Evolutionary conservation across 1,140 invertebrate genomes (phyloP), one percentile per base, ranked within the genome.

Genomic region (Campoletis sonorensis): DNA sequence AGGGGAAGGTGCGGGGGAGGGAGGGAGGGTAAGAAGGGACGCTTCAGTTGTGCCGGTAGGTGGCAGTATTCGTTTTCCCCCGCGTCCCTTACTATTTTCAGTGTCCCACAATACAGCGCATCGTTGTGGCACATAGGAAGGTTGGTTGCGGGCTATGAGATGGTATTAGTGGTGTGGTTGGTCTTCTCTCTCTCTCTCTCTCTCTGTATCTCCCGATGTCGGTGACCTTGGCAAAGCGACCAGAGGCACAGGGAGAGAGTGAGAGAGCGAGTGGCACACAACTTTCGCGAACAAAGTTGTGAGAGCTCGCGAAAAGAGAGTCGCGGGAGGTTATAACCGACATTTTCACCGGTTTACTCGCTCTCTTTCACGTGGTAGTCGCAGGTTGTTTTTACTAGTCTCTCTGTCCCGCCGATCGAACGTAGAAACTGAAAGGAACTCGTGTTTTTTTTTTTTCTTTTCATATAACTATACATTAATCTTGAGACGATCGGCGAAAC

Each of bases 401-500:
- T 58, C 18, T 58, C 51, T n/a, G n/a, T 21, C 81, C 64, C 45
- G 78, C 64, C 79, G 83, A 45, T 45, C 40, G 40, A 45, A 45
- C 76, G 67, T 85, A 84, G 84, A 86, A 85, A 86, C 82, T 81
- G 85, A 87, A 85, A 87, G 84, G 79, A 76, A 37, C 49, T 54
- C 30, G 51, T n/a, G n/a, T n/a, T n/a, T n/a, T n/a, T n/a, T n/a
- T n/a, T n/a, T n/a, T n/a, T n/a, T n/a, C n/a, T 54, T 54, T 54
- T 54, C 23, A 26, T 30, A 33, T 49, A 58, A 72, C 30, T 54
- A 71, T 71, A 67, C 58, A 71, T 58, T 37, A 51, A 64, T 80
- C 81, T 83, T 86, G 88, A 88, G 85, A 89, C 87, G 88, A 89
- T 89, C 88, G 89, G 87, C 86, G 82, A 89, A 90, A 90, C 82